Conservation (phyloP, 1,140 invertebrate species). For the Drosophila kanapiae region DNA sequence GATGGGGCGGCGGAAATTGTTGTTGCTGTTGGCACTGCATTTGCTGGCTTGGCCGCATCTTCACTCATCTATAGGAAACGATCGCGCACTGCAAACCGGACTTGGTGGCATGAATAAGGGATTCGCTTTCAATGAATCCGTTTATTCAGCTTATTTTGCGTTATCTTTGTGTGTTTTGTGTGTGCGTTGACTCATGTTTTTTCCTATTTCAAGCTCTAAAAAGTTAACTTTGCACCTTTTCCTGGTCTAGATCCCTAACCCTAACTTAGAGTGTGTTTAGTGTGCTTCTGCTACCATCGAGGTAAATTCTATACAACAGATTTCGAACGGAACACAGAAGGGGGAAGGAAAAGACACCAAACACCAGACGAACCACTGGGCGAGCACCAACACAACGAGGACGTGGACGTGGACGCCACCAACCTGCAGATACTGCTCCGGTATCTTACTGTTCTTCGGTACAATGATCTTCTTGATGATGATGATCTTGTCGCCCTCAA, state of each 20-base stretch:
- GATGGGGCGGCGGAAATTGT: slow-evolving; percentile 21
- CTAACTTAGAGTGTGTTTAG: neutral
- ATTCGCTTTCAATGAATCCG: neutral
- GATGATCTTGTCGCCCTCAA: slow-evolving; percentile 85
- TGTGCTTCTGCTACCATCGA: slow-evolving; percentile 33
- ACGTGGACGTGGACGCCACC: slow-evolving; percentile 60
- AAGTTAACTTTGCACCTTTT: neutral
- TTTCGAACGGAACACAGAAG: slow-evolving; percentile 50
- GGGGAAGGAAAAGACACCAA: slow-evolving; percentile 19
- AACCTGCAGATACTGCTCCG: slow-evolving; percentile 84
- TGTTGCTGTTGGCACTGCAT: slow-evolving; percentile 36
- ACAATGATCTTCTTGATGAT: slow-evolving; percentile 84
- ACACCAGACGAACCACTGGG: slow-evolving; percentile 48
- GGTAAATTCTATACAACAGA: slow-evolving; percentile 57
- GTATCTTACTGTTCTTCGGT: slow-evolving; percentile 84
- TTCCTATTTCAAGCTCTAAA: neutral
- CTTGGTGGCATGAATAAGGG: neutral
- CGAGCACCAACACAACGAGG: slow-evolving; percentile 35
- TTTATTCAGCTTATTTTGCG: slow-evolving; percentile 6
- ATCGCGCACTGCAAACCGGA: slow-evolving; percentile 39
- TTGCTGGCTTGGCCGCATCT: slow-evolving; percentile 65
- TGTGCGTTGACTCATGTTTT: slow-evolving; percentile 19
- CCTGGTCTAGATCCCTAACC: neutral
- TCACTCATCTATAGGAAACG: slow-evolving; percentile 68
- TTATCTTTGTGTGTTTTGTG: slow-evolving; percentile 25